These are phyloP conservation scores for Mylabris phalerata DNA, from an alignment of 1,140 invertebrate species.

Conservation along the genomic window DNA sequence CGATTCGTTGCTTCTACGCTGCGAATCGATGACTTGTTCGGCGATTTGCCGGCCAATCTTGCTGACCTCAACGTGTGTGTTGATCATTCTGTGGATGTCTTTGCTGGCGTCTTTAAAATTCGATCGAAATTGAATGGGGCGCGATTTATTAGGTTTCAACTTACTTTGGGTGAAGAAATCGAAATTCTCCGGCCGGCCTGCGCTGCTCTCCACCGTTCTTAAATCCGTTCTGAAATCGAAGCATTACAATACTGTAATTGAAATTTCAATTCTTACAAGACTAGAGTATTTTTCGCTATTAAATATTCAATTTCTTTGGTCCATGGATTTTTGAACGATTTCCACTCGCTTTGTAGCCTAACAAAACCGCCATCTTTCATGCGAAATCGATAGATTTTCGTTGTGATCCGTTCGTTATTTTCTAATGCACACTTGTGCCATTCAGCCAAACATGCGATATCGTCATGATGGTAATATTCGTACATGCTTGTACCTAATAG, in stretches of 20 bases:
- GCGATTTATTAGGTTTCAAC: conserved; percentile 2
- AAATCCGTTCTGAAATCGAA: conserved; percentile 45
- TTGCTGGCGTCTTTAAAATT: conserved; percentile 40
- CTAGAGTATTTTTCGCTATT: conserved; percentile 74
- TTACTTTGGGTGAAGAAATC: conserved; percentile 55
- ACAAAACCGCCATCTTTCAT: conserved; percentile 70
- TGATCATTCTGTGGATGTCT: conserved; percentile 63
- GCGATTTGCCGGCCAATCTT: conserved; percentile 75
- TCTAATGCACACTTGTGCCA: conserved; percentile 76
- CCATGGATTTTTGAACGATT: conserved; percentile 84
- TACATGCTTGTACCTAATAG: conserved; percentile 87
- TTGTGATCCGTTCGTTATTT: conserved; percentile 55
- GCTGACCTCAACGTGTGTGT: conserved; percentile 67
- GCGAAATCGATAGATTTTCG: conserved; percentile 70
- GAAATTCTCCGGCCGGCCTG: conserved; percentile 46
- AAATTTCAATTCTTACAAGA: conserved; percentile 47
- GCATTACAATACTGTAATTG: conserved; percentile 11
- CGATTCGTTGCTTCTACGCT: conserved; percentile 47
- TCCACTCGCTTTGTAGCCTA: conserved; percentile 74
- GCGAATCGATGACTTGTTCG: conserved; percentile 59
- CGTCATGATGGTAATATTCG: conserved; percentile 84
- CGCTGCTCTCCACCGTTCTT: conserved; percentile 47
- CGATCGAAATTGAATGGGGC: neutral
- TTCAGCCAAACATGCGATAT: conserved; percentile 72
- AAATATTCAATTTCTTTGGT: conserved; percentile 87